Base-by-base conservation (phyloP, 2,113 vertebrate genomes). In the Paralichthys olivaceus region DNA sequence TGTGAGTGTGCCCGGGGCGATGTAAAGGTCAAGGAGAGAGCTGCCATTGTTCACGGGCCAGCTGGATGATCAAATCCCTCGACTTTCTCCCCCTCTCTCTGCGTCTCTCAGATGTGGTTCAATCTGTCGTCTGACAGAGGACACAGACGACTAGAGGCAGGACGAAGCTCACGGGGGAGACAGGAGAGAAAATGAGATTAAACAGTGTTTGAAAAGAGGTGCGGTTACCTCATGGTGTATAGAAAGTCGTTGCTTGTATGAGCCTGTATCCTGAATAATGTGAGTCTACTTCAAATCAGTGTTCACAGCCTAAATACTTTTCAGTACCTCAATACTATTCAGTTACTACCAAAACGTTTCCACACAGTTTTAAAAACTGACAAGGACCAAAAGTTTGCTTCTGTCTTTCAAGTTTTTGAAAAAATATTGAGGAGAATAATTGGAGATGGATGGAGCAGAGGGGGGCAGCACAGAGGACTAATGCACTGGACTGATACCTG, bases 11-110 rank as follows among this genome's bases (percentile, higher is more conserved):
- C 70, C 69, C 23, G n/a, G 45, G 49, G 61, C 69, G 51, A 75
- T 12, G 80, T 61, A 84, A 91, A 91, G 91, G 90, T 90, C 84
- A 84, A 51, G 69, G 22, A 83, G 70, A 83, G 77, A 73, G 47
- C 49, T 43, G 61, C 84, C 82, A 76, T 89, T 88, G 82, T 91
- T 85, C 72, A 32, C 65, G 22, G 65, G 34, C 26, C 8, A 69
- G 45, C 75, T 61, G 69, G 58, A 59, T 53, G 72, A 71, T 79
- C 58, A 49, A 26, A 69, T 73, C 70, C 54, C 66, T 67, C 26
- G 12, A 28, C 62, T 83, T 72, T 80, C 72, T 43, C 45, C 43
- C 19, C 22, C 32, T 62, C 57, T 60, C 60, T 57, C 68, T 37
- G 56, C 34, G 23, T 58, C 26, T 34, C 51, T 71, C 2, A 43